Conservation (phyloP, 2,113 vertebrate species). For the Gallinago undulata region DNA sequence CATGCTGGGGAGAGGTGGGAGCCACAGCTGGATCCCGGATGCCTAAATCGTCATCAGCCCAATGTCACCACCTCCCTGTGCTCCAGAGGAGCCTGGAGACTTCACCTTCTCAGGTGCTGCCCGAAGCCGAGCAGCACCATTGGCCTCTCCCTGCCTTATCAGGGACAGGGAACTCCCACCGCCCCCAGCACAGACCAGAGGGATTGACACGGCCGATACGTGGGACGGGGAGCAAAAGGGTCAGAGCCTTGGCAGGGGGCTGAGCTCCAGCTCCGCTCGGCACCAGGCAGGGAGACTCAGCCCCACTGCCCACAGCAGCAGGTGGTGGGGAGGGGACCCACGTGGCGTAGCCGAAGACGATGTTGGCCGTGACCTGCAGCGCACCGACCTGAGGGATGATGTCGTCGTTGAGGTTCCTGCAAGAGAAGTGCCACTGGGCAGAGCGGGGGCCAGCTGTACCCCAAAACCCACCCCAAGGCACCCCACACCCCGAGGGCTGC, state of each 20-base stretch:
- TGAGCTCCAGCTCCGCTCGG: fast-evolving
- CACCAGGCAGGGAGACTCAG: background rate
- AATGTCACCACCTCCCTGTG: background rate
- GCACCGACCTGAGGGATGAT: slow-evolving; percentile 77
- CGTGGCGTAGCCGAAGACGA: slow-evolving; percentile 89
- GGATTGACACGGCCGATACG: fast-evolving
- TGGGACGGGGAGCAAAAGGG: background rate
- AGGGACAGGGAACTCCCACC: background rate
- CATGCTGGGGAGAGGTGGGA: fast-evolving
- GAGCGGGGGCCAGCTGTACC: background rate
- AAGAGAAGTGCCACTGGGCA: background rate
- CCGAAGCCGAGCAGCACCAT: fast-evolving
- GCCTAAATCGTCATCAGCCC: background rate
- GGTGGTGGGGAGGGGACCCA: slow-evolving; percentile 47
- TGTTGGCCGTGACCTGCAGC: slow-evolving; percentile 85
- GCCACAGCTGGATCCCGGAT: fast-evolving
- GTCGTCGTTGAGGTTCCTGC: slow-evolving; percentile 82
- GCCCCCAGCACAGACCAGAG: fast-evolving
- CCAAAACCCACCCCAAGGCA: background rate
- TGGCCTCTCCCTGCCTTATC: background rate
- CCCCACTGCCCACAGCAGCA: fast-evolving
- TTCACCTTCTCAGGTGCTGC: background rate
- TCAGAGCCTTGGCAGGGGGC: fast-evolving
- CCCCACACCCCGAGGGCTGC: background rate
- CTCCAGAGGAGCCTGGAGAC: background rate